These are phyloP conservation scores for Esperia sulphurella DNA, from an alignment of 2,888 invertebrate genomes.

Conservation along the genomic window DNA sequence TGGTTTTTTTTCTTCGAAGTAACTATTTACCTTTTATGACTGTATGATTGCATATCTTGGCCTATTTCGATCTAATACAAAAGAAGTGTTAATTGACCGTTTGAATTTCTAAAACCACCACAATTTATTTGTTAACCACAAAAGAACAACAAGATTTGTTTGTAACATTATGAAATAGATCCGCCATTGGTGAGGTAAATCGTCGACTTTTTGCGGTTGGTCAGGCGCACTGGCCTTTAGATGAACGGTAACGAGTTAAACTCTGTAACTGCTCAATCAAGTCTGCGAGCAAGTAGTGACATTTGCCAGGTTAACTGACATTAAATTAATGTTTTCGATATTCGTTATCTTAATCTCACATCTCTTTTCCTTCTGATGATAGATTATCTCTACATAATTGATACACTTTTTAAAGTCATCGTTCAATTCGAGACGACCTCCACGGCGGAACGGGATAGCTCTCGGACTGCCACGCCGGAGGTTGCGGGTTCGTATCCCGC, in stretches of 20 bases:
- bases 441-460: too few relatives aligned
- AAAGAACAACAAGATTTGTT: conserved; percentile 15
- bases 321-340: not conserved
- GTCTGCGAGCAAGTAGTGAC: not conserved
- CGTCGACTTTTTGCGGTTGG: conserved; percentile 26
- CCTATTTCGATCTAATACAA: not conserved
- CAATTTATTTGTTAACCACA: conserved; percentile 18
- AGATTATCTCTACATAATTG: too few relatives aligned
- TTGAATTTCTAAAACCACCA: conserved; percentile 10
- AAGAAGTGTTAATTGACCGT: conserved; percentile 6
- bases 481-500: too few relatives aligned
- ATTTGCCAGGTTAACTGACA: not conserved
- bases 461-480: too few relatives aligned
- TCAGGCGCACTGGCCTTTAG: conserved; percentile 20
- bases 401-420: not conserved
- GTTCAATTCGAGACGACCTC: too few relatives aligned
- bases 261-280: not conserved
- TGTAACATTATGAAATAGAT: conserved; percentile 27
- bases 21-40: too few relatives aligned
- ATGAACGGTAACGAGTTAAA: conserved; percentile 19
- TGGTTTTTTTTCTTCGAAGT: too few relatives aligned
- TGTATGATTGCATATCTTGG: too few relatives aligned
- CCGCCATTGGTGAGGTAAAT: conserved; percentile 22
- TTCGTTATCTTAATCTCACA: not conserved
- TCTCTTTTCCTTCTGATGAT: not conserved